Evolutionary conservation across 2,113 vertebrate species (phyloP), one percentile per base, ranked within the genome.

Genomic region (Mirounga angustirostris): DNA sequence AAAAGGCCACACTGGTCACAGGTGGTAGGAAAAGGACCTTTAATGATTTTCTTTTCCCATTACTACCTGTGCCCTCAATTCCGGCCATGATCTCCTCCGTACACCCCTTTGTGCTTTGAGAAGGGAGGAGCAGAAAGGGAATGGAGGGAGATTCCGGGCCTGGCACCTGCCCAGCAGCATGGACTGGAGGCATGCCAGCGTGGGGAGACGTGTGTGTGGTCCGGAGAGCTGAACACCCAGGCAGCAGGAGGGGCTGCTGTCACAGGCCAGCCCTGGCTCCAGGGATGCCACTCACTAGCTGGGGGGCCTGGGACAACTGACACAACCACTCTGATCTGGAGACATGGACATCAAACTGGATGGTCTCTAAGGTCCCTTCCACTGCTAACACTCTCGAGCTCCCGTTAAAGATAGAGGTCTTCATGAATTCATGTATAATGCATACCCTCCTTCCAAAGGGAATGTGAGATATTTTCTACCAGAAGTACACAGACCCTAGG

Each of bases 31-130:
- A 87, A 80, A 95, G 88, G 54, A 78, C 65, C 40, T 92, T 58
- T 65, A 56, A 76, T 73, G 92, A 67, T 71, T 92, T 92, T 80
- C 81, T 83, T 40, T 95, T 71, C 59, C 84, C 71, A 91, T 92
- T 67, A 94, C n/a, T n/a, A 85, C 28, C 8, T 7, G 7, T 93
- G 88, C 61, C 88, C 63, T 81, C 30, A 16, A 73, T 80, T 92
- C 93, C 26, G 46, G 85, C 71, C 30, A 24, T 7, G 0, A 2
- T 76, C 73, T 24, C 74, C 61, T 87, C 33, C 54, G 18, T 15
- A 8, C 12, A 46, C 8, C 65, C 74, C 76, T 94, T 5, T 30
- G 24, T 7, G 8, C 28, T 95, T 36, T 74, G n/a, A 40, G 84
- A 65, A 84, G 43, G 22, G 33, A 79, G 15, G 36, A 58, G 10